phyloP scores from a whole-genome alignment of 2,888 invertebrate genomes.

The Pseudanteris insignis region DNA sequence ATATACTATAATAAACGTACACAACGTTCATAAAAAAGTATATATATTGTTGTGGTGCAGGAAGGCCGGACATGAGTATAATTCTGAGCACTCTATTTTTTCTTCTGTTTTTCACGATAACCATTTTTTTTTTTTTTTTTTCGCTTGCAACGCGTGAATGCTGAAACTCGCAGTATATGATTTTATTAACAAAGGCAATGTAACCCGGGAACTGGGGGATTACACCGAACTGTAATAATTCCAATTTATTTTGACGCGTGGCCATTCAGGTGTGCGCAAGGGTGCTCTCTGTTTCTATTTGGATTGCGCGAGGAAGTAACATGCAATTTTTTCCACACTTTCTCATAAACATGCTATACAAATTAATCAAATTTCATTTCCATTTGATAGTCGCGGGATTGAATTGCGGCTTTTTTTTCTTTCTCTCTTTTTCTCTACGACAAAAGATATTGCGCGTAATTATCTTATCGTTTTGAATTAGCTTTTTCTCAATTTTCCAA shows the following conservation, averaged over 20 bases:
- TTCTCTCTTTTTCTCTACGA: too few species aligned
- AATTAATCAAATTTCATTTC: constrained; percentile 28
- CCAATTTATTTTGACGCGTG: constrained; percentile 53
- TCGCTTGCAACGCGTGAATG: constrained; percentile 38
- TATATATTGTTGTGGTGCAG: too few species aligned
- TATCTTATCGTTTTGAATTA: too few species aligned
- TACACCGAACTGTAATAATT: constrained; percentile 53
- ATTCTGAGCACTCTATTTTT: too few species aligned
- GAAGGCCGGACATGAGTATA: too few species aligned
- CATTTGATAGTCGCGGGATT: constrained; percentile 7
- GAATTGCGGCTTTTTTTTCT: too few species aligned
- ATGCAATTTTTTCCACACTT: constrained; percentile 31
- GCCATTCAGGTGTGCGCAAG: constrained; percentile 45
- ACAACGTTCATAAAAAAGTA: too few species aligned
- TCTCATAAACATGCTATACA: constrained; percentile 23
- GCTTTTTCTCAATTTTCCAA: too few species aligned
- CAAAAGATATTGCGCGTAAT: too few species aligned
- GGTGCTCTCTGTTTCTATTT: constrained; percentile 32
- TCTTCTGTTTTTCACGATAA: too few species aligned
- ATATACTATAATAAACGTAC: too few species aligned
- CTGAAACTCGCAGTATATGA: constrained; percentile 50
- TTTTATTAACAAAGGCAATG: constrained; percentile 58
- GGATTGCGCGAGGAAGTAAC: constrained; percentile 28
- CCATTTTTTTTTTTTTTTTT: constrained; percentile 43
- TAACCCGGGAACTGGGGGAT: constrained; percentile 50